phyloP scores from a whole-genome alignment of 2,888 invertebrate genomes.

The Xanthorhoe spadicearia region DNA sequence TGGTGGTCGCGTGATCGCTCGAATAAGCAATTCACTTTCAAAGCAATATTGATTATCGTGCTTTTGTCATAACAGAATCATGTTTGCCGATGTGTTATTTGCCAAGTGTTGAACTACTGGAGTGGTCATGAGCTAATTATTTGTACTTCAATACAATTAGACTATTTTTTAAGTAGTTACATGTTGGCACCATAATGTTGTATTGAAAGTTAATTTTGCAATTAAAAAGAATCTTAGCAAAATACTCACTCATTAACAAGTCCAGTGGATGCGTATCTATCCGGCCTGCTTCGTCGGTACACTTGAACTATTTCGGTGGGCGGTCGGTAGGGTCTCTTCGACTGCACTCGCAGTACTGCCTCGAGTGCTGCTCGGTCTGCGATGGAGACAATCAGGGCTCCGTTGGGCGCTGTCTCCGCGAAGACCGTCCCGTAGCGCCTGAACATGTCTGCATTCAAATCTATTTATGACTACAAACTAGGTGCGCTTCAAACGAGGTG shows the following conservation, averaged over 20 bases:
- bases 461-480: constrained; percentile 63
- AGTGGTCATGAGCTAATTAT: no score
- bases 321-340: constrained; percentile 91
- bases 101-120: no score
- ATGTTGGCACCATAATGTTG: no score
- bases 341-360: constrained; percentile 88
- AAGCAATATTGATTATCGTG: no score
- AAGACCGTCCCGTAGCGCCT: constrained; percentile 90
- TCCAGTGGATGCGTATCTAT: constrained; percentile 92
- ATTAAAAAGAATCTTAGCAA: neutral
- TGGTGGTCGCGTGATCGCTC: no score
- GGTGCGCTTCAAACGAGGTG: constrained; percentile 8
- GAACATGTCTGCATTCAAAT: constrained; percentile 87
- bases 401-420: constrained; percentile 90
- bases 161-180: no score
- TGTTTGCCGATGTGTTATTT: no score
- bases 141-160: no score
- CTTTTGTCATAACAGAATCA: no score
- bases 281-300: constrained; percentile 89
- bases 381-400: constrained; percentile 89
- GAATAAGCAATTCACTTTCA: no score
- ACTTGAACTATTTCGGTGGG: constrained; percentile 92
- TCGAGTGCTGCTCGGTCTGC: constrained; percentile 90
- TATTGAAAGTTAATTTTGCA: no score
- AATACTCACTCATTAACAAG: constrained; percentile 92